Evolutionary conservation across 2,888 invertebrate genomes (phyloP), one percentile per base, ranked within the genome.

Genomic region (Tortricodes alternella): DNA sequence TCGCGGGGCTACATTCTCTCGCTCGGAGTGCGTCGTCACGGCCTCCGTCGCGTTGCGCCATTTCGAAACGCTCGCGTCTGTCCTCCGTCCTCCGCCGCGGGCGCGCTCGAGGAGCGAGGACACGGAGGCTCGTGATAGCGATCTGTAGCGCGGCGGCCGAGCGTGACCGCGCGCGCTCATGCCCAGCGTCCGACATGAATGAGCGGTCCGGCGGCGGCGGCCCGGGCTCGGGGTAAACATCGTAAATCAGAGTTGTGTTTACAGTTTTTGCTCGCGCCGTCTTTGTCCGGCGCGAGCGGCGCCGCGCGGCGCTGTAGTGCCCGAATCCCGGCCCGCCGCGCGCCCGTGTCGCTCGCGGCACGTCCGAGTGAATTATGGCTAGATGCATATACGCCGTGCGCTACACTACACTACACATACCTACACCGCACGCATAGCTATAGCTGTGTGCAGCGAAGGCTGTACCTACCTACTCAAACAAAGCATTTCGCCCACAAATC

Each of bases 21-120:
- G 83, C 74, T 75, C 79, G 80, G 34, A 56, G 56, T 76, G 76
- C 82, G 82, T 85, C 86, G 88, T 86, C 87, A 86, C 87, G 89
- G 89, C 88, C 89, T 85, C 87, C 85, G 73, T 72, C 67, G 82
- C 83, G 88, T 85, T 89, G 87, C 89, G 89, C 89, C 88, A 89
- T 86, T 85, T 80, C 83, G 79, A 76, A 80, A 79, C 82, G 83
- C 77, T 78, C 81, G 83, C 80, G 75, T 56, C 37, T 43, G 56
- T 56, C 56, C 56, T 56, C 56, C 56, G 44, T 55, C 55, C 49
- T 82, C 82, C 81, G 74, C 76, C 74, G 78, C 73, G 75, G 76
- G 75, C 69, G 74, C 74, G 72, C 74, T 74, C 70, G 67, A 64
- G 62, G 62, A 74, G 76, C 80, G 76, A 77, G 82, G 80, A 80